A percentile compares a stretch with the other conserved stretches of the same genome.
Conservation (phyloP, 92 coral and sea anemone genomes). For the Muricea muricata region DNA sequence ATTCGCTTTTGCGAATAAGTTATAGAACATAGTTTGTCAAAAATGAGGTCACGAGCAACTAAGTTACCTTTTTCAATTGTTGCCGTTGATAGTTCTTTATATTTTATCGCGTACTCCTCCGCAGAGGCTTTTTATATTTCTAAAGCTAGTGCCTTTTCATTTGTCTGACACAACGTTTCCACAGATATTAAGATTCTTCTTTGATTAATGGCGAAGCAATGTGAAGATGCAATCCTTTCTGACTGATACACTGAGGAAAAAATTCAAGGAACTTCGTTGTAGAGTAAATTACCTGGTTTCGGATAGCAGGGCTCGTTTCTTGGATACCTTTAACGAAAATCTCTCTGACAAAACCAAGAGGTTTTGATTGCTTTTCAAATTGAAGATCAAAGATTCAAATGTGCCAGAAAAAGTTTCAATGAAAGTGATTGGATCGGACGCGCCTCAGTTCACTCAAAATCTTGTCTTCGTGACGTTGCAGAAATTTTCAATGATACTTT, state of each 20-base stretch:
- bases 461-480: background rate
- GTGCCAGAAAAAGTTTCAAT: conserved; percentile 9
- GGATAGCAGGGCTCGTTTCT: conserved; percentile 9
- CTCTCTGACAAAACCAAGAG: conserved; percentile 5
- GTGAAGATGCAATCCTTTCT: conserved; percentile 8
- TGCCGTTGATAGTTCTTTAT: too few relatives aligned
- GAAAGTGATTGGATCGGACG: conserved; percentile 9
- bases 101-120: too few relatives aligned
- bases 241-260: conserved; percentile 3
- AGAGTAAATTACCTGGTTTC: conserved; percentile 12
- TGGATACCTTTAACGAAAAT: conserved; percentile 7
- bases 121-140: too few relatives aligned
- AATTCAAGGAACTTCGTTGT: conserved; percentile 27
- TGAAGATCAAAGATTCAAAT: conserved; percentile 13
- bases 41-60: too few relatives aligned
- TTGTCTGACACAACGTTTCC: too few relatives aligned
- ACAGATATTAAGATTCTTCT: too few relatives aligned
- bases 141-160: too few relatives aligned
- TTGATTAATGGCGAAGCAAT: conserved; percentile 41
- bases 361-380: conserved; percentile 33
- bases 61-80: too few relatives aligned
- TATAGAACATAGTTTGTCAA: too few relatives aligned
- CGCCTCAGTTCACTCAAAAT: background rate
- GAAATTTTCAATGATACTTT: background rate
- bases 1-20: too few relatives aligned